Evolutionary conservation across 2,888 invertebrate species (phyloP), one percentile per base, ranked within the genome.

Genomic region (Drosophila nr. perissopoda): DNA sequence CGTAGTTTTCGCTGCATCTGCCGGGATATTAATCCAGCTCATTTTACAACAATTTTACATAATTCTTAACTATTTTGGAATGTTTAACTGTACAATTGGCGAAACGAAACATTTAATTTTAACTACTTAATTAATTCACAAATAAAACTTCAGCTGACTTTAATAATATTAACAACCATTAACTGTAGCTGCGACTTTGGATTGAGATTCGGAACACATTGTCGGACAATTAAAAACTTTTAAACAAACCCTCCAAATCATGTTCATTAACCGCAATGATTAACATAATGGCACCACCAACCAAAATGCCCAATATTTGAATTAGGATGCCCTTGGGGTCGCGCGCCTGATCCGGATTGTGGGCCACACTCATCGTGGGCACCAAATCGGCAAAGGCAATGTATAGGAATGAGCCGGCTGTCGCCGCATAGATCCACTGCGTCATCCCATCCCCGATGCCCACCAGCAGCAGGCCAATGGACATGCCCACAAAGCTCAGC

Each of bases 301-400:
- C 87, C 29, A 95, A 90, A 79, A 97, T 95, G 18, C 97, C 97
- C 11, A 94, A 79, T 29, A 95, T 93, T 82, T 96, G 96, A 62
- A 96, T 93, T 21, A 95, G 75, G 74, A 96, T 94, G 75, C 94
- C 94, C 59, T 94, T 92, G 65, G 94, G 92, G 85, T 94, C 94
- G 2, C 94, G 94, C 75, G 94, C 93, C 83, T 94, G 93, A 89
- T 94, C 94, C 74, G 93, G 93, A 79, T 94, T 93, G 84, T 94
- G 94, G 87, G 94, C 94, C 82, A 93, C 92, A 88, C 94, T 94
- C 91, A 95, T 94, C 92, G 95, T 95, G 8, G 95, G 95, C 65
- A 97, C 96, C 94, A 97, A 94, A 93, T 97, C 96, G 1, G 97
- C 96, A 62, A 97, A 94, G 5, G 96, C 96, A 72, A 97, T 96